Evolutionary conservation across 2,797 vertebrate species (phyloP).

Genomic region (Hybognathus amarus): DNA sequence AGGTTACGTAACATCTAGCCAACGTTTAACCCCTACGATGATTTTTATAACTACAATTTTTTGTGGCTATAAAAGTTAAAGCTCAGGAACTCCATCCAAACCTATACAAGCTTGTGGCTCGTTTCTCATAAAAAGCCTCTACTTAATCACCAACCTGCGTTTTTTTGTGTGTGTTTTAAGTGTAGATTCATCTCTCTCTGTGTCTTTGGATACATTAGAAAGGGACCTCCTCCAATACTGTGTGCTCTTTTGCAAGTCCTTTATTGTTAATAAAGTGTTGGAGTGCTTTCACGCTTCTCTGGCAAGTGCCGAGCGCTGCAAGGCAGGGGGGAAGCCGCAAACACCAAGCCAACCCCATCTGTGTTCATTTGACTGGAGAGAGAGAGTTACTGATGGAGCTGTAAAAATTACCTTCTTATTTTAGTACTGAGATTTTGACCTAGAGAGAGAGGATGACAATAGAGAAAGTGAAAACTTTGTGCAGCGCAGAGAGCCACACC

Average conservation of each 20-base stretch:
- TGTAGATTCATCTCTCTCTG: conserved; percentile 17
- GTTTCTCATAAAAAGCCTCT: conserved; percentile 17
- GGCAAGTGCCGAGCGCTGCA: conserved; percentile 61
- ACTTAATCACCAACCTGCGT: conserved; percentile 27
- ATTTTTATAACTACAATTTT: neutral
- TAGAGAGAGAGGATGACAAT: conserved; percentile 4
- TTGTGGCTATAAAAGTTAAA: neutral
- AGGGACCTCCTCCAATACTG: conserved; percentile 34
- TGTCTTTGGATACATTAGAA: conserved; percentile 33
- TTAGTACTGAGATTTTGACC: conserved; percentile 24
- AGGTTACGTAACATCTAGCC: conserved; percentile 31
- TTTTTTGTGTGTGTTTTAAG: neutral
- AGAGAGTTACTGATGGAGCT: conserved; percentile 28
- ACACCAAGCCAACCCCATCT: conserved; percentile 28
- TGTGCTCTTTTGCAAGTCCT: conserved; percentile 64
- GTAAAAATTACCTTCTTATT: conserved; percentile 29
- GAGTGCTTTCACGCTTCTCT: conserved; percentile 66
- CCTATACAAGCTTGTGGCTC: neutral
- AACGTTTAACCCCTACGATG: conserved; percentile 16
- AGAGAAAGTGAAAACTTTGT: conserved; percentile 5
- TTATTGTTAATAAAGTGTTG: conserved; percentile 80
- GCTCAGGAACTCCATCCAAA: conserved; percentile 5
- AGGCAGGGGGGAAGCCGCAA: conserved; percentile 62
- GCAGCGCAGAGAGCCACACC: neutral
- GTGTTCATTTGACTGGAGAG: conserved; percentile 66